Conservation (phyloP, 2,797 vertebrate species). For the Lepidocolaptes lacrymiger region DNA sequence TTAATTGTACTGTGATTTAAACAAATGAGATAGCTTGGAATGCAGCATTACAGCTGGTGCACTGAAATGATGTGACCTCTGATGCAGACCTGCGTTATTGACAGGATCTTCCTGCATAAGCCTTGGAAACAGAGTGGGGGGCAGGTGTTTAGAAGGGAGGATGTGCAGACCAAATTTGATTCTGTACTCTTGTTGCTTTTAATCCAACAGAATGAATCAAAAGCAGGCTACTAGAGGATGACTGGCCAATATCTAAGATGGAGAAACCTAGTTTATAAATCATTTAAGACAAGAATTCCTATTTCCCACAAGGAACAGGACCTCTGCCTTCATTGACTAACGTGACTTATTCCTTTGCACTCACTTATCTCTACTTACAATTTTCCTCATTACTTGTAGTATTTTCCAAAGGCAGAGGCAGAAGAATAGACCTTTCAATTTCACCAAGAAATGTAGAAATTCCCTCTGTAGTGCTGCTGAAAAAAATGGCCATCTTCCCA, state of each 20-base stretch:
- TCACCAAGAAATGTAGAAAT: not conserved
- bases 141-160: not conserved
- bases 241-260: not conserved
- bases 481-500: not conserved
- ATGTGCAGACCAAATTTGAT: not conserved
- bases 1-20: slow-evolving; percentile 29
- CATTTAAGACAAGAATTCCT: not conserved
- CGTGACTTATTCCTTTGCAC: not conserved
- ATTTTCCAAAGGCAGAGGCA: not conserved
- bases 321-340: not conserved
- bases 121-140: not conserved
- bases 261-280: not conserved
- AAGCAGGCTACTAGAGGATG: not conserved
- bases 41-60: not conserved
- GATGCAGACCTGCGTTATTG: not conserved
- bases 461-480: not conserved
- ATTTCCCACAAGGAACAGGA: not conserved
- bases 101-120: not conserved
- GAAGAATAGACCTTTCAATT: not conserved
- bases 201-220: not conserved
- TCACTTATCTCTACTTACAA: not conserved
- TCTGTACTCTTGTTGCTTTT: not conserved
- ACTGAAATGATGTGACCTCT: not conserved
- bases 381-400: not conserved
- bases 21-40: not conserved